These are phyloP conservation scores for Takifugu ocellatus DNA, from an alignment of 2,797 vertebrate genomes.

Conservation along the genomic window DNA sequence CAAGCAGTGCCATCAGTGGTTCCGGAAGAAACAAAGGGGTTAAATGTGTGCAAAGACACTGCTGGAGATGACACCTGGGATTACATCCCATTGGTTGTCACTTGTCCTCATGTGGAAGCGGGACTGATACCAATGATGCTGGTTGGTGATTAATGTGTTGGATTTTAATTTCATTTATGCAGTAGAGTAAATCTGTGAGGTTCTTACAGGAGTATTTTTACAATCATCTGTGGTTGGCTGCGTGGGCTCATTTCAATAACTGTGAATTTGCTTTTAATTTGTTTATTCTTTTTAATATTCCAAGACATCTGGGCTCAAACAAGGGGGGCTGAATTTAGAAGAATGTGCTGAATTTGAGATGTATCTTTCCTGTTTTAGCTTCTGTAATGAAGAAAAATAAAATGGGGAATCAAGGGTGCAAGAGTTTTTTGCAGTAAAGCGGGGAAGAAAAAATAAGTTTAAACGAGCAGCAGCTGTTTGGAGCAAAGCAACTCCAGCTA, in stretches of 20 bases:
- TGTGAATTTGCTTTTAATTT: constrained; percentile 62
- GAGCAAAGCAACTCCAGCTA: constrained; percentile 16
- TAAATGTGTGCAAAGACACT: constrained; percentile 13
- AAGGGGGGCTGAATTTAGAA: constrained; percentile 22
- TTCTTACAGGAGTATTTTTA: constrained; percentile 50
- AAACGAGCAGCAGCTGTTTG: constrained; percentile 62
- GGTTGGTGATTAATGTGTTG: constrained; percentile 66
- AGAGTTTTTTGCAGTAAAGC: constrained; percentile 25
- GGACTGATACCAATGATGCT: constrained; percentile 39
- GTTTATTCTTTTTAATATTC: constrained; percentile 51
- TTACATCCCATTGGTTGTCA: constrained; percentile 18
- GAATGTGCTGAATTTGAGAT: constrained; percentile 20
- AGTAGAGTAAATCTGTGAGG: constrained; percentile 26
- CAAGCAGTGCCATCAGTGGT: constrained; percentile 35
- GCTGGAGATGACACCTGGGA: neutral
- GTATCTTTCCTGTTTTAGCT: constrained; percentile 14
- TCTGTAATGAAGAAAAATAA: constrained; percentile 21
- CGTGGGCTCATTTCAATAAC: constrained; percentile 60
- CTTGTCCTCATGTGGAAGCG: constrained; percentile 27
- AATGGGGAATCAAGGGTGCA: constrained; percentile 14
- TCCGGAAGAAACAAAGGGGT: constrained; percentile 26
- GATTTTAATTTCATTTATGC: constrained; percentile 57
- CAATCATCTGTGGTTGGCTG: constrained; percentile 42
- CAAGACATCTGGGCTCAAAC: constrained; percentile 33
- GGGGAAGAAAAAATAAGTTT: constrained; percentile 20